Percentiles rank a stretch among this genome's conserved stretches.
phyloP scores from a whole-genome alignment of 2,888 invertebrate species.

The Seira musarum region DNA sequence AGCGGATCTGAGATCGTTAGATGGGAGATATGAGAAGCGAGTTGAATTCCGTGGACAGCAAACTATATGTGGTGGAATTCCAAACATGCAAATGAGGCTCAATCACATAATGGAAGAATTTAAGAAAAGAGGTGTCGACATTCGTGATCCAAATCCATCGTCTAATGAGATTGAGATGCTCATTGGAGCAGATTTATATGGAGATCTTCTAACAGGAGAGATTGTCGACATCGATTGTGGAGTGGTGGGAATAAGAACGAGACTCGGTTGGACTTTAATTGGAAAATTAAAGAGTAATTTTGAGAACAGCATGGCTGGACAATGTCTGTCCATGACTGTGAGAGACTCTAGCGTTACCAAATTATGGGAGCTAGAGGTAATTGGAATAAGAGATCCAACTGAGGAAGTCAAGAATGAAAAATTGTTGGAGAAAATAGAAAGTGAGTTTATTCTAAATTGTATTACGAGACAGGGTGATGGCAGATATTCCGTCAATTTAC shows the following conservation, averaged over 20 bases:
- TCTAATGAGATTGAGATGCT: not conserved
- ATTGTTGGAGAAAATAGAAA: constrained; percentile 67
- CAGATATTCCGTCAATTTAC: constrained; percentile 70
- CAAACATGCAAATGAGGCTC: too few species aligned
- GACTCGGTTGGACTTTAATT: constrained; percentile 10
- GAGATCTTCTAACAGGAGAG: not conserved
- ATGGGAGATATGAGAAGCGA: too few species aligned
- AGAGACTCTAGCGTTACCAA: not conserved
- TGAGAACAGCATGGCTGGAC: not conserved
- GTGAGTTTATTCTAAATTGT: too few species aligned
- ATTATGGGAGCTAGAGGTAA: constrained; percentile 70
- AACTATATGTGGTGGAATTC: too few species aligned
- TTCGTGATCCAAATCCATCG: too few species aligned
- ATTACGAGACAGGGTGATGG: constrained; percentile 49
- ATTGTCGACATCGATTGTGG: not conserved
- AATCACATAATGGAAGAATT: too few species aligned
- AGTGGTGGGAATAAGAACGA: not conserved
- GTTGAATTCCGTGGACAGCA: too few species aligned
- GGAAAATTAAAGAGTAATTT: constrained; percentile 2
- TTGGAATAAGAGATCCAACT: constrained; percentile 70
- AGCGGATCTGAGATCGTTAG: too few species aligned
- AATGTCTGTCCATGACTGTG: not conserved
- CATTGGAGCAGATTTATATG: constrained; percentile 3
- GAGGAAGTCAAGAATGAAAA: constrained; percentile 53
- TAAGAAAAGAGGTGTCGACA: too few species aligned